phyloP scores from a whole-genome alignment of 2,113 vertebrate genomes.

The Mohoua ochrocephala region DNA sequence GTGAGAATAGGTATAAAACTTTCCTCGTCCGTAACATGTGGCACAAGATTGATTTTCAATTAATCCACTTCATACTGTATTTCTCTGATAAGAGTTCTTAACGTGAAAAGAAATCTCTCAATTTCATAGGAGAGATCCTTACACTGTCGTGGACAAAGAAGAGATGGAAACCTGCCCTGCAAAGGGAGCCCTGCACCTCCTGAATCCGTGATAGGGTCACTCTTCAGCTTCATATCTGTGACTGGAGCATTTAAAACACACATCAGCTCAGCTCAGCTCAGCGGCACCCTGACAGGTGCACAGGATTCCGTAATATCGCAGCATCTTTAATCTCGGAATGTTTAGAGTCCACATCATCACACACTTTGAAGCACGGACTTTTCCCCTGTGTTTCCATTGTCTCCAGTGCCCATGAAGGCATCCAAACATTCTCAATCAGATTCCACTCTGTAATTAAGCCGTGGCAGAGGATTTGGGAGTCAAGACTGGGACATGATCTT shows the following conservation, averaged over 20 bases:
- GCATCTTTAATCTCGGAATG: neutral
- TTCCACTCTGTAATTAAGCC: neutral
- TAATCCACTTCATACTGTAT: neutral
- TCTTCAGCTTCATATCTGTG: neutral
- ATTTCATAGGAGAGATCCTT: neutral
- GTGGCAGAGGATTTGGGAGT: neutral
- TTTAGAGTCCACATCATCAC: neutral
- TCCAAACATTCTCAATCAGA: neutral
- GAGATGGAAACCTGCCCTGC: neutral
- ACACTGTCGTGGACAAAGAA: neutral
- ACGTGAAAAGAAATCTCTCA: neutral
- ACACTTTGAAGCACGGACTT: rapidly evolving
- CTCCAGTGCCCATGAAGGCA: neutral
- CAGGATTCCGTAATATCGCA: neutral
- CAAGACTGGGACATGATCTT: neutral
- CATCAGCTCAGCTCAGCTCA: neutral
- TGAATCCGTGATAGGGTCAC: neutral
- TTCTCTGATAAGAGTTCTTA: neutral
- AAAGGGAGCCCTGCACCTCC: neutral
- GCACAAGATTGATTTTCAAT: neutral
- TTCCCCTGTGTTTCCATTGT: neutral
- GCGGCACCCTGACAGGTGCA: neutral
- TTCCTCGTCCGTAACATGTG: neutral
- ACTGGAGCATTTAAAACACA: neutral
- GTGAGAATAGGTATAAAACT: neutral